A percentile compares a stretch with the other conserved stretches of the same genome.
phyloP scores from a whole-genome alignment of 1,140 invertebrate species.

The Acromyrmex echinatior region DNA sequence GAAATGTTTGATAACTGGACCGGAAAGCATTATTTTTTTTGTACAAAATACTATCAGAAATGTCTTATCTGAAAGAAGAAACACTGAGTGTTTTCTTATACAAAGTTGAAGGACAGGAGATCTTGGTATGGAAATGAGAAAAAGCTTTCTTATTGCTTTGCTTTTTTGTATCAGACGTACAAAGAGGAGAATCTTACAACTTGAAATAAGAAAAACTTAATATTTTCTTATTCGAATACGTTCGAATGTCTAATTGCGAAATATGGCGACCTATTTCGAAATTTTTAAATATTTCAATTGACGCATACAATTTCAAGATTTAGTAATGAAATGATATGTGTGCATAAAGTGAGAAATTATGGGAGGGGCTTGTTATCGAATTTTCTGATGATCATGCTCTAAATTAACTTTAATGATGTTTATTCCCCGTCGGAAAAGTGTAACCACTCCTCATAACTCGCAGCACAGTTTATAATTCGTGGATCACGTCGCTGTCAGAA shows the following conservation, averaged over 20 bases:
- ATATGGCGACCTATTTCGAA: background rate
- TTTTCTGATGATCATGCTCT: background rate
- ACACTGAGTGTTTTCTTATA: background rate
- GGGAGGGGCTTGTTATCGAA: background rate
- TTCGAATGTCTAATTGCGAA: background rate
- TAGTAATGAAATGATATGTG: background rate
- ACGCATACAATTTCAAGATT: background rate
- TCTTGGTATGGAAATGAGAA: background rate
- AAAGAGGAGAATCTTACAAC: background rate
- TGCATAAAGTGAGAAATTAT: constrained; percentile 31
- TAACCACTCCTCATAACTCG: constrained; percentile 34
- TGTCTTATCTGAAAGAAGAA: background rate
- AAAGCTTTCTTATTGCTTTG: background rate
- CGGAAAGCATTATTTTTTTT: constrained; percentile 7
- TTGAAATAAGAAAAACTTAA: background rate
- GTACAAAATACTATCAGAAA: constrained; percentile 1
- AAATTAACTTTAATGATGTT: constrained; percentile 45
- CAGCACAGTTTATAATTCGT: constrained; percentile 36
- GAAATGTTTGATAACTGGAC: constrained; percentile 21
- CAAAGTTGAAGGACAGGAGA: background rate
- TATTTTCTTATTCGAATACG: constrained; percentile 5
- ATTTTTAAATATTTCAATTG: background rate
- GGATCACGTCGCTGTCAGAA: constrained; percentile 40
- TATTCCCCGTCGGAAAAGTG: constrained; percentile 30
- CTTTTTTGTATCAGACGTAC: background rate